Percentiles rank a stretch among this genome's conserved stretches.
These are phyloP conservation scores for Paradoxurus hermaphroditus DNA, from an alignment of 2,113 vertebrate genomes.

Conservation along the genomic window DNA sequence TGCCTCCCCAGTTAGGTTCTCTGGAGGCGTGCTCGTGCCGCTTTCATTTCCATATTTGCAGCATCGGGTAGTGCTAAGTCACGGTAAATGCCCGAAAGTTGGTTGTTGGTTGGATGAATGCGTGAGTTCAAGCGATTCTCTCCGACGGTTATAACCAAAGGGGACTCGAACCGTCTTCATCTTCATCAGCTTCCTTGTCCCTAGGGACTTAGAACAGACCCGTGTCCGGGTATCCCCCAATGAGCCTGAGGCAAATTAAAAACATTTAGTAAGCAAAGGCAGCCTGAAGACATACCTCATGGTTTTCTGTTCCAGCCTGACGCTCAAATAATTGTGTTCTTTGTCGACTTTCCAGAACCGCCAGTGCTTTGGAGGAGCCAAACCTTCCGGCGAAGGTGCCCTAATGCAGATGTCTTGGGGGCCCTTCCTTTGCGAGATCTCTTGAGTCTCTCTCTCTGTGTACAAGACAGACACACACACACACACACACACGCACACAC, in stretches of 20 bases:
- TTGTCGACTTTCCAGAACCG: not conserved
- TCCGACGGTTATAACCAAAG: not conserved
- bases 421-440: not conserved
- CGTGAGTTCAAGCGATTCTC: not conserved
- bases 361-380: not conserved
- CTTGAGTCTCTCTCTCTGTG: not conserved
- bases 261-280: not conserved
- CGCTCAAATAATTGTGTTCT: fast-evolving
- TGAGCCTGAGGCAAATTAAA: not conserved
- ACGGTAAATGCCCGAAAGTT: not conserved
- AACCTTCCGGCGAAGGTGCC: not conserved
- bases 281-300: not conserved
- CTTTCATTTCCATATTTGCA: not conserved
- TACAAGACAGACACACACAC: too few species aligned
- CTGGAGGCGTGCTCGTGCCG: not conserved
- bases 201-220: not conserved
- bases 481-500: not conserved
- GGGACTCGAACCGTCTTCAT: not conserved
- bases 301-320: not conserved
- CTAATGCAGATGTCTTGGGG: not conserved
- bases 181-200: not conserved
- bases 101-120: not conserved
- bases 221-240: too few species aligned
- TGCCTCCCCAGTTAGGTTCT: not conserved
- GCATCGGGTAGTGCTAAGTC: not conserved